These are phyloP conservation scores for Clarias pachynema DNA, from an alignment of 2,797 vertebrate species.

Conservation along the genomic window DNA sequence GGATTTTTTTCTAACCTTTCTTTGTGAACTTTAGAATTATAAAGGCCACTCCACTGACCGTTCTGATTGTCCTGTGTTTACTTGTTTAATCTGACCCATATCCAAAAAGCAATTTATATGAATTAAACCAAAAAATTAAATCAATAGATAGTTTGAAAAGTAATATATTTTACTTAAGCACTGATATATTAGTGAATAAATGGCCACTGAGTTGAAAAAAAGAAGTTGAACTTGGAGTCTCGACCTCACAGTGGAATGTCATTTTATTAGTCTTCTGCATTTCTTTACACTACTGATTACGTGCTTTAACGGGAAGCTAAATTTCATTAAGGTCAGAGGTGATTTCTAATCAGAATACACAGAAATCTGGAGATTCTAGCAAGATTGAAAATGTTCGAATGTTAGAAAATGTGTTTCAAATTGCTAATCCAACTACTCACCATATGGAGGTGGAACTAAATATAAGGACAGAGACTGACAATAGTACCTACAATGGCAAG, in stretches of 20 bases:
- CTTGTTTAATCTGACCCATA: not conserved
- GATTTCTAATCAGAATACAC: constrained; percentile 2
- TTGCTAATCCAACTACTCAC: not conserved
- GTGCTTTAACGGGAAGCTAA: not conserved
- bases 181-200: not conserved
- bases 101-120: not conserved
- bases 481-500: not conserved
- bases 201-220: not conserved
- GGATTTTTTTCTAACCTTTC: not conserved
- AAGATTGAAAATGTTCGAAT: no score
- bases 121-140: not conserved
- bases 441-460: not conserved
- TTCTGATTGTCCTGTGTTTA: constrained; percentile 4
- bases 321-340: not conserved
- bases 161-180: not conserved
- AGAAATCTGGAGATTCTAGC: not conserved
- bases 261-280: not conserved
- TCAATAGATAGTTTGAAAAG: not conserved
- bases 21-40: not conserved
- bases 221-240: not conserved
- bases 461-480: not conserved
- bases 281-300: not conserved
- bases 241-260: not conserved
- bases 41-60: not conserved
- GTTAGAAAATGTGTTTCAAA: not conserved